Evolutionary conservation across 2,888 invertebrate species (phyloP).

Genomic region (Cremastinae sp.): DNA sequence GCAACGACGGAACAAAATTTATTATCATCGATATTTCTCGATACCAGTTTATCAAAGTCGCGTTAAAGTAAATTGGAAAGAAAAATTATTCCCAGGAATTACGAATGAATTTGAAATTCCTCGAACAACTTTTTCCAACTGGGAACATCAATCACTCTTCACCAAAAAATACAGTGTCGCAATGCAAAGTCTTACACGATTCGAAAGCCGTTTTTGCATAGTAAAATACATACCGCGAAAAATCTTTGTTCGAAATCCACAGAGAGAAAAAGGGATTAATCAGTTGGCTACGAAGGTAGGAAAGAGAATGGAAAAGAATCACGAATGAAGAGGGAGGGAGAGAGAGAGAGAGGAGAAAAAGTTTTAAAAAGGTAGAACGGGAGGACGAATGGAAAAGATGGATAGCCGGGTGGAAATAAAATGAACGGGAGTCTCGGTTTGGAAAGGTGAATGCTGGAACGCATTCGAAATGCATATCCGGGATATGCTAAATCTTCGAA

Average conservation of each 20-base stretch:
- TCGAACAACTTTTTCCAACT: no score
- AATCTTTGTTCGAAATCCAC: conserved; percentile 8
- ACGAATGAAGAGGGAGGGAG: neutral
- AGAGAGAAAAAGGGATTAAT: conserved; percentile 6
- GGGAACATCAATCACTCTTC: no score
- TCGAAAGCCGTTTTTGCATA: neutral
- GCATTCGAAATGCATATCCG: conserved; percentile 65
- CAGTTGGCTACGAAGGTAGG: neutral
- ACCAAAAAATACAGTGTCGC: no score
- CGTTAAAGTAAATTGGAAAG: neutral
- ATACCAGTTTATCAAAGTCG: neutral
- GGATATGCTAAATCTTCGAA: conserved; percentile 66
- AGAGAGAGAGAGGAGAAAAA: neutral
- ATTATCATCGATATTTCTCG: neutral
- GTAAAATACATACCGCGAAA: neutral
- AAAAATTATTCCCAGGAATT: neutral
- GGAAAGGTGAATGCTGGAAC: conserved; percentile 45
- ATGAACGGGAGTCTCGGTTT: conserved; percentile 29
- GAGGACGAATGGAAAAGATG: conserved; percentile 7
- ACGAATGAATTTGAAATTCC: neutral
- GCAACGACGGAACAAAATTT: neutral
- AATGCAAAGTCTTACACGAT: no score
- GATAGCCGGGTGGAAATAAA: conserved; percentile 40
- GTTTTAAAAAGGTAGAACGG: conserved; percentile 12
- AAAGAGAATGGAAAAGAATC: conserved; percentile 1